phyloP scores from a whole-genome alignment of 2,888 invertebrate species.

The Rhingia campestris region DNA sequence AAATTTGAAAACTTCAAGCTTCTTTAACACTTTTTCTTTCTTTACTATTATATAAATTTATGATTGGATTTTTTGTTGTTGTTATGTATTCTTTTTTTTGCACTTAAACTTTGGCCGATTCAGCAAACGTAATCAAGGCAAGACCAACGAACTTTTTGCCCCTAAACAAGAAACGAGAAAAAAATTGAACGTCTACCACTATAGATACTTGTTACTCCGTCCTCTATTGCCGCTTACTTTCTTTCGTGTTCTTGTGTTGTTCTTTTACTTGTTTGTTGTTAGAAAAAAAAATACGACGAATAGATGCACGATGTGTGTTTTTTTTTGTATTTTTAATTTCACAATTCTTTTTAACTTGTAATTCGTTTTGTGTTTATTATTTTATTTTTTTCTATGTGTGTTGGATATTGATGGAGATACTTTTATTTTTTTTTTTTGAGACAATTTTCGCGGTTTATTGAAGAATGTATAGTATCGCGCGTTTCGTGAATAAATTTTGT shows the following conservation, averaged over 20 bases:
- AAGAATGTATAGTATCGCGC: conserved; percentile 36
- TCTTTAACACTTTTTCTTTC: conserved; percentile 66
- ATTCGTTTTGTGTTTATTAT: conserved; percentile 27
- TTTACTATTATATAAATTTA: conserved; percentile 28
- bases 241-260: conserved; percentile 60
- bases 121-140: conserved; percentile 66
- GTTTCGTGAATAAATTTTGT: conserved; percentile 49
- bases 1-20: conserved; percentile 48
- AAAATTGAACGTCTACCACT: conserved; percentile 48
- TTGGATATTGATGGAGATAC: conserved; percentile 30
- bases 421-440: conserved; percentile 8
- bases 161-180: conserved; percentile 35
- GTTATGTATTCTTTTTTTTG: conserved; percentile 21
- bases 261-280: conserved; percentile 69
- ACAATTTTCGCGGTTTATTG: conserved; percentile 43
- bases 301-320: conserved; percentile 52
- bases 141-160: conserved; percentile 70
- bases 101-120: conserved; percentile 69
- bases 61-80: conserved; percentile 33
- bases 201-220: conserved; percentile 63
- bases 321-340: conserved; percentile 41
- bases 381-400: conserved; percentile 31
- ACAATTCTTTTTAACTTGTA: conserved; percentile 59
- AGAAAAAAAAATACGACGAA: conserved; percentile 48
- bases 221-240: conserved; percentile 63